phyloP scores from a whole-genome alignment of 2,888 invertebrate species.

The Latrodectus hesperus region DNA sequence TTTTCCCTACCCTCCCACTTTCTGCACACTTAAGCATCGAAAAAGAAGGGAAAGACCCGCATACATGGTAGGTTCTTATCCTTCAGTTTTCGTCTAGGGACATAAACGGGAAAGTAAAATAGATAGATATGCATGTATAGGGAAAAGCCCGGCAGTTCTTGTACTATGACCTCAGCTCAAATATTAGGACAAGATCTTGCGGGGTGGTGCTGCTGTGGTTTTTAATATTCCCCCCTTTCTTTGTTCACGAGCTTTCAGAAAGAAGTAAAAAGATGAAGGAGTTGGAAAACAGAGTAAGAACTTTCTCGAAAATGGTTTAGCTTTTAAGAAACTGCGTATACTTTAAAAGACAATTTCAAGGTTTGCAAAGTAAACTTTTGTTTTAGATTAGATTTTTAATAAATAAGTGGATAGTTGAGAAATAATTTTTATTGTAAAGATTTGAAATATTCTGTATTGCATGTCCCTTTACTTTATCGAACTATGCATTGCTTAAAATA shows the following conservation, averaged over 20 bases:
- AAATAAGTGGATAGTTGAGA: too few relatives aligned
- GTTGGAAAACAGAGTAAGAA: background rate
- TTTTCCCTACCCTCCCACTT: background rate
- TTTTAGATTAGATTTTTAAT: too few relatives aligned
- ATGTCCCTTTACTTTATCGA: too few relatives aligned
- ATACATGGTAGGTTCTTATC: background rate
- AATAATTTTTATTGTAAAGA: too few relatives aligned
- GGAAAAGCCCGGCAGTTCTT: background rate
- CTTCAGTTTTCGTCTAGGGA: background rate
- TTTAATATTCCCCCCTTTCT: background rate
- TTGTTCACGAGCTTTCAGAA: background rate
- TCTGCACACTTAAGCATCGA: background rate
- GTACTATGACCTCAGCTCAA: background rate
- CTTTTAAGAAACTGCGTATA: too few relatives aligned
- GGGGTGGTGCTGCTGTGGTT: background rate
- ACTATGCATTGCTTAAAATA: too few relatives aligned
- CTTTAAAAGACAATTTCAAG: too few relatives aligned
- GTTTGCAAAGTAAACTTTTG: too few relatives aligned
- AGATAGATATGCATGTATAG: background rate
- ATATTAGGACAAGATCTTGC: constrained; percentile 5
- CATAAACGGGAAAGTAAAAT: background rate
- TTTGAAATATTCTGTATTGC: too few relatives aligned
- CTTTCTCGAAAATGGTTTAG: too few relatives aligned
- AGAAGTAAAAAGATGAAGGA: background rate
- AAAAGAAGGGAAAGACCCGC: background rate